phyloP scores from a whole-genome alignment of 2,888 invertebrate species.

The Entomobrya multifasciata region DNA sequence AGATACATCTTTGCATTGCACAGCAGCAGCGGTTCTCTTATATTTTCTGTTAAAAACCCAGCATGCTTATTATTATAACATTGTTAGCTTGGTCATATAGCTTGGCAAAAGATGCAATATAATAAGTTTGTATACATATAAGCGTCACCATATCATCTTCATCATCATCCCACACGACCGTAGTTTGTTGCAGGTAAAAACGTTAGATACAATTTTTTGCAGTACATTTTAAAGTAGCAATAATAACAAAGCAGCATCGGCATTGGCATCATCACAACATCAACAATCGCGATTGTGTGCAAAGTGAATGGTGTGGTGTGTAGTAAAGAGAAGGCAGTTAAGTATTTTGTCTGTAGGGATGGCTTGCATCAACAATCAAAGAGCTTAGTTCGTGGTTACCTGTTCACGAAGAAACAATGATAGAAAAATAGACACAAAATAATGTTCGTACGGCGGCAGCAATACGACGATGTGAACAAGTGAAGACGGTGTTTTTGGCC shows the following conservation, averaged over 20 bases:
- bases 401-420: conserved; percentile 71
- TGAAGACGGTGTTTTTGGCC: not conserved
- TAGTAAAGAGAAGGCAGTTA: conserved; percentile 30
- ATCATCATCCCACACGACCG: not conserved
- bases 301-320: too few relatives aligned
- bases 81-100: conserved; percentile 20
- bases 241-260: conserved; percentile 34
- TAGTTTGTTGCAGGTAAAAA: not conserved
- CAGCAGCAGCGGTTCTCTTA: conserved; percentile 39
- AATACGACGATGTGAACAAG: not conserved
- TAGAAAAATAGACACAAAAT: conserved; percentile 20
- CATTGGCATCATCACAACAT: not conserved
- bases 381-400: conserved; percentile 69
- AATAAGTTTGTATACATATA: not conserved
- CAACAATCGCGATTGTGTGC: conserved; percentile 26
- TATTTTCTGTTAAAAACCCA: too few relatives aligned
- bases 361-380: conserved; percentile 67
- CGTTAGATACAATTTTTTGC: conserved; percentile 8
- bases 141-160: too few relatives aligned
- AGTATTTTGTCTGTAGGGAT: conserved; percentile 61
- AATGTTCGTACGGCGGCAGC: not conserved
- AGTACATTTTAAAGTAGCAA: conserved; percentile 27
- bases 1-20: too few relatives aligned
- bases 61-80: conserved; percentile 34
- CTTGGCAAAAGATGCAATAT: conserved; percentile 1